Conservation (phyloP, 2,797 vertebrate species). For the Echeneis naucrates region DNA sequence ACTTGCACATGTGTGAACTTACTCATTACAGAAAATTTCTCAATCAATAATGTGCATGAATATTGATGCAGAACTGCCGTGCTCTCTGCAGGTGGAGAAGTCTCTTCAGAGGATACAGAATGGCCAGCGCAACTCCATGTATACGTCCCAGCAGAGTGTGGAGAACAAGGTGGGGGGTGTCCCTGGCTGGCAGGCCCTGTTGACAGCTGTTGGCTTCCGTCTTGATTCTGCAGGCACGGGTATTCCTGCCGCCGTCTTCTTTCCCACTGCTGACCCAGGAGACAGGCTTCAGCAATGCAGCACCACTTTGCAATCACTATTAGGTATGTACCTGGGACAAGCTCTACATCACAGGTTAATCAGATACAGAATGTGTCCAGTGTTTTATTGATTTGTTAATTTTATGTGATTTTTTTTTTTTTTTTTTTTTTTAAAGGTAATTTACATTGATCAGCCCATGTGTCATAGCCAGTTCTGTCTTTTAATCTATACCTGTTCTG, state of each 20-base stretch:
- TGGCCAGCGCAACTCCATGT: conserved; percentile 98
- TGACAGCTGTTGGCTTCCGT: conserved; percentile 96
- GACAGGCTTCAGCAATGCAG: conserved; percentile 98
- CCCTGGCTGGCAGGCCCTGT: conserved; percentile 96
- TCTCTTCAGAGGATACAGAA: conserved; percentile 98
- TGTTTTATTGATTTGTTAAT: not conserved
- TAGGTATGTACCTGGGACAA: conserved; percentile 83
- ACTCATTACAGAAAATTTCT: not conserved
- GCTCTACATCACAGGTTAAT: not conserved
- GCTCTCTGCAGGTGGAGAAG: conserved; percentile 92
- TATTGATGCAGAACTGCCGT: conserved; percentile 7
- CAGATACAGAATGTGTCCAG: not conserved
- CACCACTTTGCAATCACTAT: conserved; percentile 94
- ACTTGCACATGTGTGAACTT: not conserved
- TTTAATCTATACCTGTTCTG: conserved; percentile 10
- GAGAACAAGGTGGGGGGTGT: conserved; percentile 98
- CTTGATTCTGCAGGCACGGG: conserved; percentile 92
- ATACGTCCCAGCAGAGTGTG: conserved; percentile 98
- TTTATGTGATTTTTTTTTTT: not conserved
- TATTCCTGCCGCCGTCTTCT: conserved; percentile 96
- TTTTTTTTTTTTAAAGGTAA: not conserved
- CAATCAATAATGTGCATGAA: not conserved
- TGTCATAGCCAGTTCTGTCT: not conserved
- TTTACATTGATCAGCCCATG: conserved; percentile 1
- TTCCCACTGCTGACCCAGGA: conserved; percentile 95